Evolutionary conservation across 2,888 invertebrate species (phyloP).

Genomic region (Drosophila lacicola): DNA sequence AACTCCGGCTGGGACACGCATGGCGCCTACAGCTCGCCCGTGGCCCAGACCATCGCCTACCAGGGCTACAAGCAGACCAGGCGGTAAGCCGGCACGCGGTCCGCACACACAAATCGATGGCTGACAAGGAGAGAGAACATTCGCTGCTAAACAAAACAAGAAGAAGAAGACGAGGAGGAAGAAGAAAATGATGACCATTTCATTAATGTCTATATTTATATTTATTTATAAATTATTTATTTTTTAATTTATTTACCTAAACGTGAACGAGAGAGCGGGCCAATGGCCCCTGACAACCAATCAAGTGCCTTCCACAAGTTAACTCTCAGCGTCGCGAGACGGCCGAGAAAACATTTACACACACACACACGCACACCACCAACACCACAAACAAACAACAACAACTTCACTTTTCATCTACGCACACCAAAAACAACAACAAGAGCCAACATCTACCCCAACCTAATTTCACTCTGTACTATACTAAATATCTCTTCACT

Average conservation of each 20-base stretch:
- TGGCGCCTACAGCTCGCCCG: slow-evolving; percentile 86
- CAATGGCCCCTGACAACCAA: slow-evolving; percentile 30
- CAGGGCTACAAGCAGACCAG: slow-evolving; percentile 85
- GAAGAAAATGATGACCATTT: slow-evolving; percentile 62
- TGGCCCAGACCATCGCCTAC: slow-evolving; percentile 86
- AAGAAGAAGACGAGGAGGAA: background rate
- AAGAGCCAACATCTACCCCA: slow-evolving; percentile 45
- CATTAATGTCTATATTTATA: slow-evolving; percentile 76
- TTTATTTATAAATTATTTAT: slow-evolving; percentile 84
- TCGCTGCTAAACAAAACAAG: slow-evolving; percentile 46
- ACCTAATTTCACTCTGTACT: slow-evolving; percentile 49
- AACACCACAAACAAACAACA: slow-evolving; percentile 31
- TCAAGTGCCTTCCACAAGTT: slow-evolving; percentile 72
- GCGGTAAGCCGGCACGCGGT: slow-evolving; percentile 76
- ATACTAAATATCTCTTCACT: slow-evolving; percentile 13
- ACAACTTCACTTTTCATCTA: slow-evolving; percentile 61
- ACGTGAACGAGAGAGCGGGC: slow-evolving; percentile 67
- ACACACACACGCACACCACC: slow-evolving; percentile 40
- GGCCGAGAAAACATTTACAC: slow-evolving; percentile 36
- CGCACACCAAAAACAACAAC: slow-evolving; percentile 46
- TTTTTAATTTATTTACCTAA: slow-evolving; percentile 83
- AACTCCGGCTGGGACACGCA: slow-evolving; percentile 85
- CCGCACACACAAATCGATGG: slow-evolving; percentile 32
- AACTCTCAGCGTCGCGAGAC: slow-evolving; percentile 52
- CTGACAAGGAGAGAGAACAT: slow-evolving; percentile 66